Evolutionary conservation across 2,113 vertebrate genomes (phyloP).

Genomic region (Nothocercus nigrocapillus): DNA sequence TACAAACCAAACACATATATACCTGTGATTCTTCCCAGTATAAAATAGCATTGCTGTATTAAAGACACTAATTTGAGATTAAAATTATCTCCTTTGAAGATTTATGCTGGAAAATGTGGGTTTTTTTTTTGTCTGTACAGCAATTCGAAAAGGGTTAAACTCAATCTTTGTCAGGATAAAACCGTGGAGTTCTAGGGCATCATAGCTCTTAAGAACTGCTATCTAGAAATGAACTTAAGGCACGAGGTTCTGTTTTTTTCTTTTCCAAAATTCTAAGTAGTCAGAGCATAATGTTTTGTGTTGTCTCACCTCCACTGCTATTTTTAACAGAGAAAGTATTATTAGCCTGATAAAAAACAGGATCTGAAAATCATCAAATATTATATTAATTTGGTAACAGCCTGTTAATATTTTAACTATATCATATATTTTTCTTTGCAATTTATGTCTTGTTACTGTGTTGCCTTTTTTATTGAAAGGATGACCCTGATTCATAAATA

Average conservation of each 20-base stretch:
- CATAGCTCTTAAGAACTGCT: not conserved
- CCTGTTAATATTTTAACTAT: not conserved
- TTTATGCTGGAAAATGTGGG: not conserved
- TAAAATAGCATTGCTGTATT: not conserved
- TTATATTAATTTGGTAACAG: not conserved
- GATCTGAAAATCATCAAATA: not conserved
- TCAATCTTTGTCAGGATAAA: not conserved
- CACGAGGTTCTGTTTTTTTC: not conserved
- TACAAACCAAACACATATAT: not conserved
- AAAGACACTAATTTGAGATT: not conserved
- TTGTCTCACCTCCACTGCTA: not conserved
- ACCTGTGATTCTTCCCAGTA: not conserved
- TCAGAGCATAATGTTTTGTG: not conserved
- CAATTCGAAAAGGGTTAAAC: not conserved
- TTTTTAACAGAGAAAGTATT: not conserved
- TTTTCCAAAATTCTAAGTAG: not conserved
- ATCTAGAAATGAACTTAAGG: not conserved
- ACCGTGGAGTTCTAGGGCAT: fast-evolving
- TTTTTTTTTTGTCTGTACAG: not conserved
- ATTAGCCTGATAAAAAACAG: not conserved
- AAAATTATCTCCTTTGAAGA: not conserved
- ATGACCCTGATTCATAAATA: not conserved
- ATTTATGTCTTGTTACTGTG: not conserved
- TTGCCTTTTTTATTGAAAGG: not conserved
- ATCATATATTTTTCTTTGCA: not conserved